phyloP scores from a whole-genome alignment of 2,797 vertebrate species.

The Coccyzus lansbergi region DNA sequence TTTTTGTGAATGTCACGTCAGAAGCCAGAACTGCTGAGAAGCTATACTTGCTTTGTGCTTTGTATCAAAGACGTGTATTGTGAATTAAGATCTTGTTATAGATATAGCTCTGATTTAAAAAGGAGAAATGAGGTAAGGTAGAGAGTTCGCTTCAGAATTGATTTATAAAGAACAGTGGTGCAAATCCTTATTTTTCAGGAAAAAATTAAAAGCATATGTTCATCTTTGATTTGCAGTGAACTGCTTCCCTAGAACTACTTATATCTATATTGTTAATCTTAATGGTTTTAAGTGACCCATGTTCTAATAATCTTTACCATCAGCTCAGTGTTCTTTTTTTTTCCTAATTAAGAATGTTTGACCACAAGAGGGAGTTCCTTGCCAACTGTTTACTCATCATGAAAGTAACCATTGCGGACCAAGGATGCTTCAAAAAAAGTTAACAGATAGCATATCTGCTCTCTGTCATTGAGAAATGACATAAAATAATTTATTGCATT shows the following conservation, averaged over 20 bases:
- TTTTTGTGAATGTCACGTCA: not conserved
- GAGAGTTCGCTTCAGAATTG: not conserved
- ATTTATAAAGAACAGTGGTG: constrained; percentile 29
- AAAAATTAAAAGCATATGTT: constrained; percentile 63
- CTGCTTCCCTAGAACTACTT: constrained; percentile 61
- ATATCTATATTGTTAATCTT: constrained; percentile 69
- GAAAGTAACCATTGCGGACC: not conserved
- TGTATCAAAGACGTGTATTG: not conserved
- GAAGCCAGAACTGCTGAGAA: not conserved
- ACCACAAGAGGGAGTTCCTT: constrained; percentile 99
- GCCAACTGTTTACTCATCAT: constrained; percentile 85
- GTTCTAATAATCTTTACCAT: constrained; percentile 58
- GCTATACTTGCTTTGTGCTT: not conserved
- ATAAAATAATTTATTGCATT: too few species aligned
- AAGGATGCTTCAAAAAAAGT: constrained; percentile 11
- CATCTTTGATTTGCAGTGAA: constrained; percentile 67
- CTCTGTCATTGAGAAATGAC: too few species aligned
- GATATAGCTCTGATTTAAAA: not conserved
- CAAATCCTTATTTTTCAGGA: constrained; percentile 35
- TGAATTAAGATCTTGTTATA: not conserved
- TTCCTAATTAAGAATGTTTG: constrained; percentile 70
- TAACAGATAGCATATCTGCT: too few species aligned
- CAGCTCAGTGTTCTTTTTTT: constrained; percentile 3
- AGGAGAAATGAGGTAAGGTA: not conserved
- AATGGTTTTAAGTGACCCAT: constrained; percentile 62